Evolutionary conservation across 2,888 invertebrate genomes (phyloP), one percentile per base, ranked within the genome.

Genomic region (Ectropis crepuscularia): DNA sequence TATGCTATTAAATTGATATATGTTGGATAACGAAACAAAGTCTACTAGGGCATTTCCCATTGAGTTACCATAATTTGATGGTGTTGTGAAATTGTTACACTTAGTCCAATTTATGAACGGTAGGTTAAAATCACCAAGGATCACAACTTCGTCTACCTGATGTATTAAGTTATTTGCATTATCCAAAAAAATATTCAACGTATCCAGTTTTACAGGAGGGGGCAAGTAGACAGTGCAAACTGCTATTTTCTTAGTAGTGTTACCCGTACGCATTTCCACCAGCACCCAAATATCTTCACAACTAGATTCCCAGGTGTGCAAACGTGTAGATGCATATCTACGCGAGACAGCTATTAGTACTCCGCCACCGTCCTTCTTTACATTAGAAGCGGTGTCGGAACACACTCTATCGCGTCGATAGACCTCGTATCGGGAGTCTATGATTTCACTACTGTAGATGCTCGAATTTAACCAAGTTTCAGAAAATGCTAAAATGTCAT

Each of bases 1-100:
- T 9, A 48, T 36, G 37, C 37, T n/a, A 6, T 37, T 37, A 37
- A 49, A 49, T 7, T n/a, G 47, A 16, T 28, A 47, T 28, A 47
- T 47, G 9, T 47, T 47, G 16, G 28, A 47, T 8, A 47, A 28
- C 10, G 48, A 49, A 2, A 49, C 37, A n/a, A 49, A 49, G n/a
- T 49, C 48, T n/a, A 49, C 48, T n/a, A 49, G 37, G 6, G 48
- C 48, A 37, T 49, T 49, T 6, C 48, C 48, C n/a, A 49, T n/a
- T n/a, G 48, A 49, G 7, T 49, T 49, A 0, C 37, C 11, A n/a
- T 49, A 37, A 9, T 49, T 49, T n/a, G 6, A 37, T 0, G 48
- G 48, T 49, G 10, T 37, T n/a, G 37, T 49, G 7, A 37, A 49
- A 49, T 37, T 37, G 37, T 49, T n/a, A 45, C 37, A 11, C 28